Conservation (phyloP, 2,113 vertebrate species). For the Corvus hawaiiensis region DNA sequence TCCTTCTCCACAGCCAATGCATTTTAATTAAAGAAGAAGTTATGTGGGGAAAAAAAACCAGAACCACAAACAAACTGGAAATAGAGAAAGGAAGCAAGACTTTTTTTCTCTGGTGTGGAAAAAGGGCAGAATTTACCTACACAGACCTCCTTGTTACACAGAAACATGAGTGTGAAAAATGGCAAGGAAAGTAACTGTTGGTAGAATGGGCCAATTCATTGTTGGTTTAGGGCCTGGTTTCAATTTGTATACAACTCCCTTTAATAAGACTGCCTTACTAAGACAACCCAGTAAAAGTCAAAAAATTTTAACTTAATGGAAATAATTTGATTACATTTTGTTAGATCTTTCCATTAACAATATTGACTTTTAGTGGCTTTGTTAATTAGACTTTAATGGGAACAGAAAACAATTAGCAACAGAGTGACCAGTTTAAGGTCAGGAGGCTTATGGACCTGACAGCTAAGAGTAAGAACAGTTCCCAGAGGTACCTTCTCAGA, state of each 20-base stretch:
- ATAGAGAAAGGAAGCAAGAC: neutral
- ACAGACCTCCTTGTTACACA: neutral
- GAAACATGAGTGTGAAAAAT: neutral
- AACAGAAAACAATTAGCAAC: constrained; percentile 30
- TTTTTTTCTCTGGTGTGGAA: neutral
- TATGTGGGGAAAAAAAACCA: fast-evolving
- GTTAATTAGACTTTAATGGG: constrained; percentile 23
- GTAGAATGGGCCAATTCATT: neutral
- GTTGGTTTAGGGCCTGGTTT: neutral
- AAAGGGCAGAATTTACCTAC: neutral
- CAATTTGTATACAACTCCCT: neutral
- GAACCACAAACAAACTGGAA: neutral
- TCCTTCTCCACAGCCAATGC: neutral
- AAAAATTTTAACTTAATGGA: constrained; percentile 28
- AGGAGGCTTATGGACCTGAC: neutral
- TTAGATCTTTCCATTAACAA: constrained; percentile 32
- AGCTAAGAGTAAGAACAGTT: neutral
- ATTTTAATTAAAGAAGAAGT: neutral
- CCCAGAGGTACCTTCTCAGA: neutral
- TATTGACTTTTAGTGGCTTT: constrained; percentile 14
- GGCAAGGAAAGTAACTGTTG: neutral
- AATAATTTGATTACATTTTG: constrained; percentile 15
- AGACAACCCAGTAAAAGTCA: neutral
- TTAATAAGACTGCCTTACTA: neutral
- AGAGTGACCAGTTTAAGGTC: neutral